phyloP scores from a whole-genome alignment of 2,888 invertebrate genomes.

The Megamerina dolium region DNA sequence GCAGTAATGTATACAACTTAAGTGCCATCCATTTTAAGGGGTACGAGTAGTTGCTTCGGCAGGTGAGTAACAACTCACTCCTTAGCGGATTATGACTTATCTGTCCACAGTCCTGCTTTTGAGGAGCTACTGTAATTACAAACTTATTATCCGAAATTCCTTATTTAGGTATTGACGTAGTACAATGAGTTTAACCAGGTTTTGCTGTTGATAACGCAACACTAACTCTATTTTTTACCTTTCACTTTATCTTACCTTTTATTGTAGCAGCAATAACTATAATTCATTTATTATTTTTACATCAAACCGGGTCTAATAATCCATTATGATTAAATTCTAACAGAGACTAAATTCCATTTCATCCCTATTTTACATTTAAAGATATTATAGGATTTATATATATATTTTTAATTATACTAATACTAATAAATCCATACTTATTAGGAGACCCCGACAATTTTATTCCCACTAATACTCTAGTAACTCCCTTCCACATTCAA shows the following conservation, averaged over 20 bases:
- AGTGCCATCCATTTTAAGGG: too few species aligned
- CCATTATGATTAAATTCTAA: constrained; percentile 61
- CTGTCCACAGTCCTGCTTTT: too few species aligned
- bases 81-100: too few species aligned
- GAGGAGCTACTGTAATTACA: constrained; percentile 73
- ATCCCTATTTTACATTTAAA: constrained; percentile 61
- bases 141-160: constrained; percentile 68
- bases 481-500: constrained; percentile 70
- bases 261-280: constrained; percentile 57
- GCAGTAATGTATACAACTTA: too few species aligned
- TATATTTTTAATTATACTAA: constrained; percentile 53
- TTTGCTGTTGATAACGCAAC: constrained; percentile 70
- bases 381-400: constrained; percentile 59
- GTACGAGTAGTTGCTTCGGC: too few species aligned
- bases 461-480: constrained; percentile 50
- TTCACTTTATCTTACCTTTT: constrained; percentile 68
- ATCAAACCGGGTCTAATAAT: constrained; percentile 64
- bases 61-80: too few species aligned
- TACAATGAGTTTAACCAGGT: constrained; percentile 71
- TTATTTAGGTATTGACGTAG: constrained; percentile 58
- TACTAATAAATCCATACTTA: constrained; percentile 55
- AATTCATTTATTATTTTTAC: constrained; percentile 61
- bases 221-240: constrained; percentile 65
- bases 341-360: constrained; percentile 63
- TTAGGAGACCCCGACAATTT: constrained; percentile 70